Conservation (phyloP, 1,140 invertebrate species). For the Orchestia grillus region DNA sequence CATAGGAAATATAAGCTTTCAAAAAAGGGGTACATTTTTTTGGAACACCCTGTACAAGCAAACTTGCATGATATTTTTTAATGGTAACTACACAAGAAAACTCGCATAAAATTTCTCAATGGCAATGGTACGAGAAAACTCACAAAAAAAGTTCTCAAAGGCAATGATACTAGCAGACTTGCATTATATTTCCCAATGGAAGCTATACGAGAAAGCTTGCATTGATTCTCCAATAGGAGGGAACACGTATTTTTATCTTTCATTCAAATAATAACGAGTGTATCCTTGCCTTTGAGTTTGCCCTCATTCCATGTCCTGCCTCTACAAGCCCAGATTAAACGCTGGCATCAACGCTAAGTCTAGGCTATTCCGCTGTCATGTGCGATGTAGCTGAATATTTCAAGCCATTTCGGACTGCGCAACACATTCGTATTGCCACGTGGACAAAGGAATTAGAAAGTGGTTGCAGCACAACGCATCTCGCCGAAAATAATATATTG, state of each 20-base stretch:
- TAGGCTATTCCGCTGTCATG: not conserved
- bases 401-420: not conserved
- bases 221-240: too few species aligned
- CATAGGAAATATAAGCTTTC: too few species aligned
- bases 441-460: not conserved
- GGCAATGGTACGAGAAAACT: too few species aligned
- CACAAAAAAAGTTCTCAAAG: too few species aligned
- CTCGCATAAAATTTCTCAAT: too few species aligned
- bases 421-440: not conserved
- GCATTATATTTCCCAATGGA: too few species aligned
- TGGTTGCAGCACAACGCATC: not conserved
- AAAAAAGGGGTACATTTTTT: too few species aligned
- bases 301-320: not conserved
- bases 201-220: too few species aligned
- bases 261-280: not conserved
- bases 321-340: not conserved
- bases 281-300: not conserved
- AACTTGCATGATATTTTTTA: too few species aligned
- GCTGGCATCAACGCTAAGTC: not conserved
- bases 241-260: not conserved
- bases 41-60: too few species aligned
- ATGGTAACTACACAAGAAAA: too few species aligned
- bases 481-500: not conserved
- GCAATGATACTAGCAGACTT: too few species aligned
- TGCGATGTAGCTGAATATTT: not conserved